Evolutionary conservation across 2,113 vertebrate genomes (phyloP), one percentile per base, ranked within the genome.

Genomic region (Centropus bengalensis): DNA sequence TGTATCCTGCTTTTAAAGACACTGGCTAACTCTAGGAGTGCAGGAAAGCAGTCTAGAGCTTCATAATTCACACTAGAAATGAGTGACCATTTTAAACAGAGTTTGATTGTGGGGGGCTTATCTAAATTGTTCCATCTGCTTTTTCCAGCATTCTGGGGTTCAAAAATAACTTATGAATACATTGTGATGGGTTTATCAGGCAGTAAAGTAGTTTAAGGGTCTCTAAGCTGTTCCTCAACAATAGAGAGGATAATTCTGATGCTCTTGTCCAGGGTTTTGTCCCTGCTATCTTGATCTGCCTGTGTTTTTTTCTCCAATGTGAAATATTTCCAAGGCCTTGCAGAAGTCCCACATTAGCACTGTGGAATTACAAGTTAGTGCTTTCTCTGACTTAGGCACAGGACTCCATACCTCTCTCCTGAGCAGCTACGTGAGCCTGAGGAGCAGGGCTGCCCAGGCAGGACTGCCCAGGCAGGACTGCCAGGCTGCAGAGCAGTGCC

Each of bases 1-100:
- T 93, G 94, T 82, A 49, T 85, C 26, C 83, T 89, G 33, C 13
- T 4, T 93, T 86, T 82, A 73, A 89, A 86, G 88, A n/a, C 63
- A 59, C 47, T 44, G 45, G 30, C 58, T 84, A 20, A 73, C 32
- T 78, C 64, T 24, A 36, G 33, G 62, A 79, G 15, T 77, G 52
- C 24, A 54, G 78, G 66, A 70, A 94, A 96, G 23, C 62, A 91
- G 13, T 69, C 14, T 62, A 23, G 56, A 52, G 27, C 86, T 96
- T 90, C 88, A 4, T 77, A 3, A 1, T 91, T 83, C 73, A 59
- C 75, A 30, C 67, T 94, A 64, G 9, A 85, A 74, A 93, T 90
- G 49, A 68, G 56, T 83, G 63, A 78, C 62, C 5, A 1, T 82
- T 90, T 89, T 59, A 78, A 62, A 67, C 28, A 23, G 42, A 82